Evolutionary conservation across 1,140 invertebrate genomes (phyloP), one percentile per base, ranked within the genome.

Genomic region (Penaeus vannamei): DNA sequence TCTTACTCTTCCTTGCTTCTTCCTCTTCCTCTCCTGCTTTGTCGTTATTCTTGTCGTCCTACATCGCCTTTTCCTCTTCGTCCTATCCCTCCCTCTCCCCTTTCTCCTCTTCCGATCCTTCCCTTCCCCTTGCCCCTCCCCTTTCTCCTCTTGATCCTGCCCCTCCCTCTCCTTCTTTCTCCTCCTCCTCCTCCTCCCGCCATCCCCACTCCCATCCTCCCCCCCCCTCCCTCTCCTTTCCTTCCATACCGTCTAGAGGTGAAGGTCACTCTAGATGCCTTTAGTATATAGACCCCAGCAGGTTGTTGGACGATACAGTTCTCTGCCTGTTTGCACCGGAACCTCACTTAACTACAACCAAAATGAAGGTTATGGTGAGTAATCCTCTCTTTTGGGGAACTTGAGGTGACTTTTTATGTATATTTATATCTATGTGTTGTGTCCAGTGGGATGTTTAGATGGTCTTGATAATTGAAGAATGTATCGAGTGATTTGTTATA

Each of bases 301-400:
- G 36, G 36, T 36, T 36, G 36, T 36, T 36, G 36, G 36, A 36
- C 1, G 36, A 36, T 36, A 36, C 36, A 36, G 36, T 36, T 36
- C 36, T 72, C 23, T n/a, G 66, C 19, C 20, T 72, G 23, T 32
- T 32, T 23, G n/a, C 19, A 72, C n/a, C 17, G 66, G 66, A 23
- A 22, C 66, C n/a, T 72, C 32, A 72, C 66, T 19, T 14, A n/a
- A 72, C n/a, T 14, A 14, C 66, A 5, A 29, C n/a, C 66, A 72
- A 72, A 12, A 72, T 72, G 66, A 72, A 72, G 66, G 19, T 23
- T 72, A 72, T 72, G 66, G 66, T 72, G 32, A 72, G 66, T 12
- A 29, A 8, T 14, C 14, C 14, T 32, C 32, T 14, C n/a, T 14
- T 19, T 72, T 26, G 14, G 32, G 66, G 32, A n/a, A 32, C 20